phyloP scores from a whole-genome alignment of 2,113 vertebrate genomes.

The Lepus timidus region DNA sequence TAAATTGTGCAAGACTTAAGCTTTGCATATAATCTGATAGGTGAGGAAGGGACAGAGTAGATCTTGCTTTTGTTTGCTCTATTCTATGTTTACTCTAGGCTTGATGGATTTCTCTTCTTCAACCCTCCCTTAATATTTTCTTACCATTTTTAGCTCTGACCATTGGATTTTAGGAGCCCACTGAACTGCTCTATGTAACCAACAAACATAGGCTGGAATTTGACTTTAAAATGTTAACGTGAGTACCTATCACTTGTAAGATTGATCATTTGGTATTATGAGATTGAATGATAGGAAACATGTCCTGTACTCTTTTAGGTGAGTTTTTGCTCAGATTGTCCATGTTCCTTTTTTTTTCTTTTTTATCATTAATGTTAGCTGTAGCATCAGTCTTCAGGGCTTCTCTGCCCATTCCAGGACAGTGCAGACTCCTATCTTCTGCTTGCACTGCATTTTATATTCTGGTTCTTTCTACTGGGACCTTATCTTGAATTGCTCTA shows the following conservation, averaged over 20 bases:
- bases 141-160: not conserved
- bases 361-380: not conserved
- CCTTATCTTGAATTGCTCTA: not conserved
- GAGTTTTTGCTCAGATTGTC: not conserved
- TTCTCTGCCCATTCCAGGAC: no score
- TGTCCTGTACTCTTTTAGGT: not conserved
- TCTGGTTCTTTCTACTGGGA: not conserved
- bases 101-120: not conserved
- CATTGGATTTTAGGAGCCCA: not conserved
- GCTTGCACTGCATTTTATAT: not conserved
- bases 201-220: not conserved
- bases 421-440: accelerated
- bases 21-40: not conserved
- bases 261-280: not conserved
- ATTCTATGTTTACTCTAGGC: not conserved
- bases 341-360: not conserved
- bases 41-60: not conserved
- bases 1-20: not conserved
- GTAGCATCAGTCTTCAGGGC: not conserved
- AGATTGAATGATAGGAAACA: not conserved
- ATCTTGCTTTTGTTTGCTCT: not conserved
- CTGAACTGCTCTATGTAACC: not conserved
- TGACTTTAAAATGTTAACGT: not conserved
- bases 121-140: not conserved
- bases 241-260: not conserved